A percentile compares a stretch with the other conserved stretches of the same genome.
Evolutionary conservation across 2,797 vertebrate species (phyloP).

Genomic region (Macropus fuliginosus): DNA sequence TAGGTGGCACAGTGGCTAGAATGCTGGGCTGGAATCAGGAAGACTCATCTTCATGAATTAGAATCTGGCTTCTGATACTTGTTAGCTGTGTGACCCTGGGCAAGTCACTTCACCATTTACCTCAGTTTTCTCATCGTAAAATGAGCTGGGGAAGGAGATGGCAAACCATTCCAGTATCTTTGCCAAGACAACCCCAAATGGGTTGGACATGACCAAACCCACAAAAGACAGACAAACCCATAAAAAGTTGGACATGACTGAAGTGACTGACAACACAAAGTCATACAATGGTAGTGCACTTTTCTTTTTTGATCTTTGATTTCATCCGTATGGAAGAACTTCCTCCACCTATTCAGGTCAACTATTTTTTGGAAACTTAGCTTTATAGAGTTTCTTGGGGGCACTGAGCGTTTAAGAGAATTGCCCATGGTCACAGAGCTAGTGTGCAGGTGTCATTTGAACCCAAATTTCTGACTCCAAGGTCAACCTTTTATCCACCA

Average conservation of each 20-base stretch:
- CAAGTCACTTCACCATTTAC: not conserved
- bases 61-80: not conserved
- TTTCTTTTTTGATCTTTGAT: not conserved
- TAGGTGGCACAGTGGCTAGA: not conserved
- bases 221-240: too few relatives aligned
- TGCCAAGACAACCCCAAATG: not conserved
- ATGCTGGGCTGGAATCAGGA: not conserved
- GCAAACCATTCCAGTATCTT: not conserved
- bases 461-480: not conserved
- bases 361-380: not conserved
- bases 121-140: not conserved
- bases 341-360: not conserved
- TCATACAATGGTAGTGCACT: not conserved
- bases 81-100: not conserved
- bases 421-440: not conserved
- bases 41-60: not conserved
- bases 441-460: not conserved
- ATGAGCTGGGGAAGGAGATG: not conserved
- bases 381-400: not conserved
- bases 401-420: not conserved
- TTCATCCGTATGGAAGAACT: not conserved
- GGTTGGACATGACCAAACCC: not conserved
- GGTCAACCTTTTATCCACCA: not conserved
- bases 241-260: not conserved
- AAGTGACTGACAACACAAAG: not conserved